Evolutionary conservation across 2,797 vertebrate genomes (phyloP).

Genomic region (Coracias cyanogaster): DNA sequence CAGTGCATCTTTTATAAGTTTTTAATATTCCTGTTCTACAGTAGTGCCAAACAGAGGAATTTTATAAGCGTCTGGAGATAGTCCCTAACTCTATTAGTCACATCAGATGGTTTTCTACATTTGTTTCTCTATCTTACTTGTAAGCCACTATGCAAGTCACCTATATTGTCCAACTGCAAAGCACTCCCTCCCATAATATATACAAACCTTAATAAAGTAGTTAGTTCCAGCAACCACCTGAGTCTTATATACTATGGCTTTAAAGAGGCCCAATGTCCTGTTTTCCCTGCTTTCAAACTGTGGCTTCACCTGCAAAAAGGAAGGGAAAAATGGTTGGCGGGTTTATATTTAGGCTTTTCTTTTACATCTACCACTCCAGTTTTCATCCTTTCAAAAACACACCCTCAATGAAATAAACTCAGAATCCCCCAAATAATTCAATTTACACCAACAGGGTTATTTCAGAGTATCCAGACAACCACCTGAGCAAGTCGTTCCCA

Average conservation of each 20-base stretch:
- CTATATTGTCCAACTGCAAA: background rate
- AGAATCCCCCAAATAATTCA: background rate
- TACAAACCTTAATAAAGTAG: conserved; percentile 71
- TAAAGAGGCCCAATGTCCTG: rapidly evolving
- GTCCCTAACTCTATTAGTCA: background rate
- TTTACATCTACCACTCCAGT: background rate
- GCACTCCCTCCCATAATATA: background rate
- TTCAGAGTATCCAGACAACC: background rate
- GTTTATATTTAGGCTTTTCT: background rate
- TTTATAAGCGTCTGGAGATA: background rate
- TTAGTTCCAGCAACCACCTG: conserved; percentile 60
- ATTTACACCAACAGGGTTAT: background rate
- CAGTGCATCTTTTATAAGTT: background rate
- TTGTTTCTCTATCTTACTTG: background rate
- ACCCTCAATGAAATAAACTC: background rate
- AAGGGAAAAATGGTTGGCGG: background rate
- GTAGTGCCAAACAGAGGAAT: background rate
- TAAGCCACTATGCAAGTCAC: background rate
- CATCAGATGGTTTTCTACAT: background rate
- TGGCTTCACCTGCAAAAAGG: conserved; percentile 46
- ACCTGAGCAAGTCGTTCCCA: background rate
- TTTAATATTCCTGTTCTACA: background rate
- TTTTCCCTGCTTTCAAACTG: background rate
- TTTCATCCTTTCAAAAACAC: background rate
- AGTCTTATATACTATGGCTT: background rate